Percentiles rank a stretch among this genome's conserved stretches.
phyloP scores from a whole-genome alignment of 2,113 vertebrate genomes.

The Pseudopodoces humilis region DNA sequence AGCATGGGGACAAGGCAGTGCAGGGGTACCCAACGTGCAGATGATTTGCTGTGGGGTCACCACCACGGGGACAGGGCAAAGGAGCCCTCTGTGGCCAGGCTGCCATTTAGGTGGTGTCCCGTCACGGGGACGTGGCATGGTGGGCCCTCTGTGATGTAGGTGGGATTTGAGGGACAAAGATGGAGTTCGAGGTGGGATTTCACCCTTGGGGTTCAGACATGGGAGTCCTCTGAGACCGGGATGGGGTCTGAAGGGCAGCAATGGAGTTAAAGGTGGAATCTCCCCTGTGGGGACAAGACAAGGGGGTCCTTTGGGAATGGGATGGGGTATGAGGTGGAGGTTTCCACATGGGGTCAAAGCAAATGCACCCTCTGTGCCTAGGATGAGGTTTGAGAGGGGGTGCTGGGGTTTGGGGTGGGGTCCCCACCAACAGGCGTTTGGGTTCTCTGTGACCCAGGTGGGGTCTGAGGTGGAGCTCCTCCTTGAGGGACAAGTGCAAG shows the following conservation, averaged over 20 bases:
- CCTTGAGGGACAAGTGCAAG: background rate
- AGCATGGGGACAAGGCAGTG: background rate
- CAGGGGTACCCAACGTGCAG: rapidly evolving
- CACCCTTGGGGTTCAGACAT: background rate
- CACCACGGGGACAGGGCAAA: background rate
- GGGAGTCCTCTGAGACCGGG: background rate
- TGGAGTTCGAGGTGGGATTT: background rate
- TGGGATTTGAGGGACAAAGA: background rate
- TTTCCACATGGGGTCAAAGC: background rate
- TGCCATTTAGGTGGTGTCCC: rapidly evolving
- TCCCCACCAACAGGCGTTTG: background rate
- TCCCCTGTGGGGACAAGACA: background rate
- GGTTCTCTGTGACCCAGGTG: background rate
- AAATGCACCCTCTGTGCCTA: background rate
- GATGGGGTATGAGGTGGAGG: background rate
- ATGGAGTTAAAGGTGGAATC: background rate
- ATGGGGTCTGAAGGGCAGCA: background rate
- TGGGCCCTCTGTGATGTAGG: background rate
- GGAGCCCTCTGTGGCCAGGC: background rate
- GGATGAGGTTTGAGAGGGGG: background rate
- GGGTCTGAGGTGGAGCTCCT: background rate
- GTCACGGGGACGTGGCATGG: background rate
- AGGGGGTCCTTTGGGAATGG: background rate
- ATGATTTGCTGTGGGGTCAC: rapidly evolving
- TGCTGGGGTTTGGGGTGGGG: background rate